A percentile compares a stretch with the other conserved stretches of the same genome.
Evolutionary conservation across 2,888 invertebrate genomes (phyloP).

Genomic region (Cistogaster globosa): DNA sequence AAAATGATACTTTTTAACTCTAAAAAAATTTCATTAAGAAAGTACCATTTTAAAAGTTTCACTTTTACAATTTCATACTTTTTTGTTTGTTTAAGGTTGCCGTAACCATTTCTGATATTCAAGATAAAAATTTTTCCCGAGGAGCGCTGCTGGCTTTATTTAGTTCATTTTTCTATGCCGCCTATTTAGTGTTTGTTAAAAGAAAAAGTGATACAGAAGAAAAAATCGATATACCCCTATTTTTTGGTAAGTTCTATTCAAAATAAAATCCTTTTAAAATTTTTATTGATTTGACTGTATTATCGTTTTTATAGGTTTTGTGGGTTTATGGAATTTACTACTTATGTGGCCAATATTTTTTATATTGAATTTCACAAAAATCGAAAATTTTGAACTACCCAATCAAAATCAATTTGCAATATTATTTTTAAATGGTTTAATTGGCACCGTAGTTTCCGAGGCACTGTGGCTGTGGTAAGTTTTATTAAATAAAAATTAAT

Average conservation of each 20-base stretch:
- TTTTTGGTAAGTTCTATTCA: constrained; percentile 89
- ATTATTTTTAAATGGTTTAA: constrained; percentile 92
- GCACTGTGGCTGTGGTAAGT: constrained; percentile 95
- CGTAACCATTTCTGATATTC: constrained; percentile 89
- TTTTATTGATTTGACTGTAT: constrained; percentile 57
- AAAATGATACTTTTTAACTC: no score
- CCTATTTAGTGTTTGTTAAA: constrained; percentile 94
- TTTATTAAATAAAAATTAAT: not conserved
- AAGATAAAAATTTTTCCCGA: constrained; percentile 88
- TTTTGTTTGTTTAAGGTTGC: constrained; percentile 85
- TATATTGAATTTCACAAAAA: constrained; percentile 90
- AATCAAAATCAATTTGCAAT: constrained; percentile 90
- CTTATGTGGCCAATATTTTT: constrained; percentile 95
- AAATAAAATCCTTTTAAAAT: not conserved
- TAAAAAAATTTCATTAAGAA: no score
- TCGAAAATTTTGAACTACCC: constrained; percentile 94
- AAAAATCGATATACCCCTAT: constrained; percentile 96
- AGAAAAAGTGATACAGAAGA: constrained; percentile 95
- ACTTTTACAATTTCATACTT: not conserved
- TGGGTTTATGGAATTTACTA: constrained; percentile 95
- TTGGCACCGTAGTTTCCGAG: constrained; percentile 96
- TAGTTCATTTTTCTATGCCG: constrained; percentile 94
- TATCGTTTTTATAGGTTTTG: constrained; percentile 88
- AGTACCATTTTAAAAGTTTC: no score
- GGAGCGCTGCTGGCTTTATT: constrained; percentile 92